phyloP scores from a whole-genome alignment of 1,140 invertebrate species.

The Euura saliciscinereae region DNA sequence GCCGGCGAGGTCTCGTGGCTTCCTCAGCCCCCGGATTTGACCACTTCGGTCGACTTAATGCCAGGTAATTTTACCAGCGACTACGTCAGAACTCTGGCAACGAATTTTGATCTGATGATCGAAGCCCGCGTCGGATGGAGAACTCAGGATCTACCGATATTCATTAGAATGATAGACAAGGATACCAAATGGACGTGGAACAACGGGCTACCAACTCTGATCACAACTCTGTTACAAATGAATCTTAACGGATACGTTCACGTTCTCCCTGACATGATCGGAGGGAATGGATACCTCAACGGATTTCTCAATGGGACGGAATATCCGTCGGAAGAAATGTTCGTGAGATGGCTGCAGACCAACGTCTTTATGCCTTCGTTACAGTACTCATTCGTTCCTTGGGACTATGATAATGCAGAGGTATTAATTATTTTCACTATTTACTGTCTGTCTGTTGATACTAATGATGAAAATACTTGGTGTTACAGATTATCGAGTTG shows the following conservation, averaged over 20 bases:
- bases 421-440: slow-evolving; percentile 33
- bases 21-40: slow-evolving; percentile 62
- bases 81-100: slow-evolving; percentile 69
- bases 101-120: slow-evolving; percentile 69
- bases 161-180: slow-evolving; percentile 89
- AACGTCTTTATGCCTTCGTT: slow-evolving; percentile 86
- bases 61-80: slow-evolving; percentile 68
- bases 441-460: too few relatives aligned
- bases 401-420: slow-evolving; percentile 78
- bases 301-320: slow-evolving; percentile 49
- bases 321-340: slow-evolving; percentile 78
- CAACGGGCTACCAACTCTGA: slow-evolving; percentile 79
- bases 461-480: neutral
- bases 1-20: slow-evolving; percentile 79
- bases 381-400: slow-evolving; percentile 88
- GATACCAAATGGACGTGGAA: slow-evolving; percentile 79
- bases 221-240: slow-evolving; percentile 81
- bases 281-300: slow-evolving; percentile 80
- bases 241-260: slow-evolving; percentile 85
- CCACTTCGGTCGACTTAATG: slow-evolving; percentile 55
- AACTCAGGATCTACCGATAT: slow-evolving; percentile 80
- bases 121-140: slow-evolving; percentile 74
- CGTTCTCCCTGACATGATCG: slow-evolving; percentile 91
- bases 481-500: slow-evolving; percentile 66
- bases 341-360: slow-evolving; percentile 87